These are phyloP conservation scores for Sebastolobus alascanus DNA, from an alignment of 2,797 vertebrate species.

Conservation along the genomic window DNA sequence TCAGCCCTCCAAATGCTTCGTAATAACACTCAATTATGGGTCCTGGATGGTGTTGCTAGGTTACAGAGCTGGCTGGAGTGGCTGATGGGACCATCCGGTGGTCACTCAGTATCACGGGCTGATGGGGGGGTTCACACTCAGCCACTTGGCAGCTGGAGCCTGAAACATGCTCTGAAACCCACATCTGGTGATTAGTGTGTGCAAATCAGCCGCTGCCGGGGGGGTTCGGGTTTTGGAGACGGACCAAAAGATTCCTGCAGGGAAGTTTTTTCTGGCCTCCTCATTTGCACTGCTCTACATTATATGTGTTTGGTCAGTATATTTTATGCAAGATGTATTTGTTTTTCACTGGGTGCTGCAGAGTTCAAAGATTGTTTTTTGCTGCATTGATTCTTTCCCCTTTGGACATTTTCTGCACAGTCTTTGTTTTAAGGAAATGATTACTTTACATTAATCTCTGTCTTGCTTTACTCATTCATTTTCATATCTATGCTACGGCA, in stretches of 20 bases:
- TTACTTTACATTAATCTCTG: constrained; percentile 4
- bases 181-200: constrained; percentile 50
- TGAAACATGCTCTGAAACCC: constrained; percentile 35
- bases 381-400: neutral
- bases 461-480: neutral
- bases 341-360: neutral
- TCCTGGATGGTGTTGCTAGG: constrained; percentile 61
- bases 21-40: constrained; percentile 55
- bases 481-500: neutral
- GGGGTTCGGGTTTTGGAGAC: neutral
- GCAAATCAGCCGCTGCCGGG: constrained; percentile 22
- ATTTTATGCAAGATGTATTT: neutral
- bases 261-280: constrained; percentile 1
- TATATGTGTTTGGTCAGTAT: neutral
- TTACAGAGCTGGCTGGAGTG: constrained; percentile 49
- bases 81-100: constrained; percentile 48
- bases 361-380: neutral
- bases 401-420: neutral
- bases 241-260: neutral
- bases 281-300: neutral
- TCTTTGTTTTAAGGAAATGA: neutral
- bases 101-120: constrained; percentile 29
- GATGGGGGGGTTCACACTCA: constrained; percentile 14
- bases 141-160: constrained; percentile 25
- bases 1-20: constrained; percentile 37